Conservation (phyloP, 2,888 invertebrate species). For the Pandemis heparana region DNA sequence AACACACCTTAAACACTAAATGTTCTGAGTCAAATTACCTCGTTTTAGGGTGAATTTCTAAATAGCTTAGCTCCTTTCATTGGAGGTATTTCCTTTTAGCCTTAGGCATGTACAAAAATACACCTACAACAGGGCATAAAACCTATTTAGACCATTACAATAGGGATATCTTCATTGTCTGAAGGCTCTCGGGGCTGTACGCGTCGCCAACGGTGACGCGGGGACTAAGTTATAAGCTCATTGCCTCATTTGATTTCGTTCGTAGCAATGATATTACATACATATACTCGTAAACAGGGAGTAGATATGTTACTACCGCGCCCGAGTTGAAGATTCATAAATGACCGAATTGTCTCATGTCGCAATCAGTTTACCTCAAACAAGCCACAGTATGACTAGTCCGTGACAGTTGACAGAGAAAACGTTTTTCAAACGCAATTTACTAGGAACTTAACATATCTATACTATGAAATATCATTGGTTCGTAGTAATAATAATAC, state of each 20-base stretch:
- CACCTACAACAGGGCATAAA: conserved; percentile 59
- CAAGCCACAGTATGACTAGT: too few relatives aligned
- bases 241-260: background rate
- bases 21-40: conserved; percentile 18
- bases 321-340: too few relatives aligned
- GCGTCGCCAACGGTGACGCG: conserved; percentile 65
- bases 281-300: too few relatives aligned
- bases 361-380: too few relatives aligned
- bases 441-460: too few relatives aligned
- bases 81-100: conserved; percentile 32
- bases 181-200: conserved; percentile 66
- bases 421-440: too few relatives aligned
- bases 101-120: conserved; percentile 47
- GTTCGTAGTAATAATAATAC: too few relatives aligned
- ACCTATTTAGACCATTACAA: conserved; percentile 74
- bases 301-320: too few relatives aligned
- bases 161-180: conserved; percentile 78
- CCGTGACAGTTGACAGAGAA: too few relatives aligned
- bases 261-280: too few relatives aligned
- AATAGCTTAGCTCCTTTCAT: conserved; percentile 37
- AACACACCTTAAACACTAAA: conserved; percentile 7
- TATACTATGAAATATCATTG: too few relatives aligned
- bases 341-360: too few relatives aligned
- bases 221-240: conserved; percentile 54
- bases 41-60: conserved; percentile 31